These are phyloP conservation scores for Nannoperca obscura DNA, from an alignment of 2,797 vertebrate genomes.

Conservation along the genomic window DNA sequence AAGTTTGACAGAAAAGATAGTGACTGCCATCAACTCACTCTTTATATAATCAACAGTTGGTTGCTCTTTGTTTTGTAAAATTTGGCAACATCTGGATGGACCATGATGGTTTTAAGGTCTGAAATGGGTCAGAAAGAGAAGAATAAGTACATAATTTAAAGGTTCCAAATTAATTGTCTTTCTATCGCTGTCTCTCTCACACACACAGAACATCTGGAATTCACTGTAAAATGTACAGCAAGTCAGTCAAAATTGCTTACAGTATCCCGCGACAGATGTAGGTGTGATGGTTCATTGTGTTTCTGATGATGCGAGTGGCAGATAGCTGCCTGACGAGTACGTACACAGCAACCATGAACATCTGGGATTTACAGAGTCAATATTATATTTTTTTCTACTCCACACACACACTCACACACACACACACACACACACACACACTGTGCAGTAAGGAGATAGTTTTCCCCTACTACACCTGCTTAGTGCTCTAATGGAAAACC, in stretches of 20 bases:
- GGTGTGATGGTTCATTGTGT: conserved; percentile 22
- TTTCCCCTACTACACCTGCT: not conserved
- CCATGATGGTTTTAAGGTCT: not conserved
- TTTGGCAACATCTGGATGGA: too few species aligned
- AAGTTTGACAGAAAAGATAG: conserved; percentile 15
- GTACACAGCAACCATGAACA: not conserved
- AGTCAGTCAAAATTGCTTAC: conserved; percentile 3
- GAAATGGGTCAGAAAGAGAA: not conserved
- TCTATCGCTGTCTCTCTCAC: not conserved
- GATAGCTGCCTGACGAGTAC: conserved; percentile 14
- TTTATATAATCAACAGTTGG: conserved; percentile 43
- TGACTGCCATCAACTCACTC: conserved; percentile 21
- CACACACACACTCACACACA: too few species aligned
- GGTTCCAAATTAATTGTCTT: conserved; percentile 3
- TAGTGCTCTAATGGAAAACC: conserved; percentile 6
- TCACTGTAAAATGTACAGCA: not conserved
- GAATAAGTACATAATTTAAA: not conserved
- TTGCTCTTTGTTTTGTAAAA: not conserved
- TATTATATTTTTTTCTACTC: not conserved
- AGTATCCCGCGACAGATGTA: conserved; percentile 9
- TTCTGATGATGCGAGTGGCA: conserved; percentile 19
- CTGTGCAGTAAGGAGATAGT: not conserved
- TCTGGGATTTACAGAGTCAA: conserved; percentile 10
- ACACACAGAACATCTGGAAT: conserved; percentile 16
- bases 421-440: not conserved